Conservation (phyloP, 2,797 vertebrate genomes). For the Syncerus caffer region DNA sequence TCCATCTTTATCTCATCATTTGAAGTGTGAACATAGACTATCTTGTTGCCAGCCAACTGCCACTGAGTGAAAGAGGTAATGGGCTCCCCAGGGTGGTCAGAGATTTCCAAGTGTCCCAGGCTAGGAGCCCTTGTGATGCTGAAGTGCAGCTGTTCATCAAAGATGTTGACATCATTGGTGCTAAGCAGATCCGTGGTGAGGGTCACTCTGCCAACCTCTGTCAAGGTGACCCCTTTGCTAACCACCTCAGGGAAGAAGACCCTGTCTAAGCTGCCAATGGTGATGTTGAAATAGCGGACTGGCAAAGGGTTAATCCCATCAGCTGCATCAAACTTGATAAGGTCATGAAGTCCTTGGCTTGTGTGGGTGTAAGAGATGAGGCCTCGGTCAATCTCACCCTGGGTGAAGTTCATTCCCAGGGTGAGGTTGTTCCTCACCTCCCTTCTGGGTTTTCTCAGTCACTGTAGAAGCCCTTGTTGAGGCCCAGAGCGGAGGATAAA, state of each 20-base stretch:
- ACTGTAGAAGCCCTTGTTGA: constrained; percentile 89
- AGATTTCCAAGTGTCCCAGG: constrained; percentile 89
- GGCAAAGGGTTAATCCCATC: constrained; percentile 90
- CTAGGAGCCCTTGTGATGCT: constrained; percentile 88
- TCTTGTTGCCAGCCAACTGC: constrained; percentile 90
- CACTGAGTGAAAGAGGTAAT: constrained; percentile 87
- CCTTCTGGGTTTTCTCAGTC: constrained; percentile 82
- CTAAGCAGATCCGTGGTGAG: constrained; percentile 91
- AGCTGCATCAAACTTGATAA: constrained; percentile 92
- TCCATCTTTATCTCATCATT: constrained; percentile 92
- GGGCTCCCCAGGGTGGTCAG: constrained; percentile 87
- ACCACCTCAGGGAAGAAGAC: constrained; percentile 88
- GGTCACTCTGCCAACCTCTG: constrained; percentile 89
- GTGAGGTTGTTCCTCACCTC: constrained; percentile 86
- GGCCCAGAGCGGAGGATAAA: constrained; percentile 87
- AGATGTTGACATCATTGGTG: constrained; percentile 89
- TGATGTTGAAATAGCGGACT: constrained; percentile 91
- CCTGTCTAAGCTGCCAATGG: constrained; percentile 87
- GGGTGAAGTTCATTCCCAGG: constrained; percentile 91
- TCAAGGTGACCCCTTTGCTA: constrained; percentile 91
- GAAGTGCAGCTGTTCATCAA: constrained; percentile 89
- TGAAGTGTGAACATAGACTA: constrained; percentile 90
- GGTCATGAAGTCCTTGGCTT: constrained; percentile 88
- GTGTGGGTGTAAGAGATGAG: constrained; percentile 89
- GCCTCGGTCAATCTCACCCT: constrained; percentile 89